Evolutionary conservation across 2,113 vertebrate genomes (phyloP).

Genomic region (Zapus hudsonius): DNA sequence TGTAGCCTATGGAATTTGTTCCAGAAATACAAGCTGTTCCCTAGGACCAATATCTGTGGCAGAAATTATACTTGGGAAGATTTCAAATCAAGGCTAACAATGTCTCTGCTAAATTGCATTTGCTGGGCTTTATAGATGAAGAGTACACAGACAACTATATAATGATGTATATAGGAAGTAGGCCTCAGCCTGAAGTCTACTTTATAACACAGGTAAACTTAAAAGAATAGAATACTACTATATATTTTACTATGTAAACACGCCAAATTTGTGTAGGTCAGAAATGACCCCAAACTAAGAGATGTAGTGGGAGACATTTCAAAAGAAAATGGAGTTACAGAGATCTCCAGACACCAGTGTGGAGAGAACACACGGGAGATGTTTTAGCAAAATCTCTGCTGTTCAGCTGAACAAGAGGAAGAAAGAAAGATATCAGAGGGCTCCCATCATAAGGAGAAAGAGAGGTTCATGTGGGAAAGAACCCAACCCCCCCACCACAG

Average conservation of each 20-base stretch:
- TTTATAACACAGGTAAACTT: not conserved
- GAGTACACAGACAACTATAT: not conserved
- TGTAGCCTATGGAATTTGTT: not conserved
- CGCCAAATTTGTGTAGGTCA: not conserved
- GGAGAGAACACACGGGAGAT: no score
- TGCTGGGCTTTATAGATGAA: not conserved
- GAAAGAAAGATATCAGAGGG: no score
- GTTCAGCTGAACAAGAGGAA: no score
- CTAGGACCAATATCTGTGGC: not conserved
- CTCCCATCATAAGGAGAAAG: no score
- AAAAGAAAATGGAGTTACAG: no score
- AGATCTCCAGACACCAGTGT: no score
- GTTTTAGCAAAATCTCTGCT: no score
- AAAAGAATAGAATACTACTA: not conserved
- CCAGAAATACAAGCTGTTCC: not conserved
- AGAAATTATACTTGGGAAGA: constrained; percentile 1
- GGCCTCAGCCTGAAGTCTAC: not conserved
- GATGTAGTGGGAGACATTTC: no score
- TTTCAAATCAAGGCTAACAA: not conserved
- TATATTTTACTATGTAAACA: not conserved
- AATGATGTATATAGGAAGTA: not conserved
- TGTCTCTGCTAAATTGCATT: not conserved
- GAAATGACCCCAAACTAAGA: constrained; percentile 2
- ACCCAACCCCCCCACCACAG: no score
- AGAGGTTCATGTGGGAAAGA: no score